Base-by-base conservation (phyloP, 2,888 invertebrate genomes). In the Tenthredo livida region DNA sequence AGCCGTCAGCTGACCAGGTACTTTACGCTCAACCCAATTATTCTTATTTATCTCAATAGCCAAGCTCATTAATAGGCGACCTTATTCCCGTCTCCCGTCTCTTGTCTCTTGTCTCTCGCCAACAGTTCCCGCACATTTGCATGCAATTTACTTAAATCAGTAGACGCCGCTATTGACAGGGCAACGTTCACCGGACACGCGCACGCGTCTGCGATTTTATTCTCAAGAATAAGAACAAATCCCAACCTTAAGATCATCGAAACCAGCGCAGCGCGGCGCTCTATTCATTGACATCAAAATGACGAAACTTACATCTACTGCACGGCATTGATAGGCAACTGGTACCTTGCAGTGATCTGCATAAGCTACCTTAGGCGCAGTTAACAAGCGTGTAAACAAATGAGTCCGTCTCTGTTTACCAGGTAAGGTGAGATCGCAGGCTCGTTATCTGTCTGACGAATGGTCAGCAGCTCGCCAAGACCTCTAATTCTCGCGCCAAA, bases 81-180 rank as follows among this genome's bases (percentile, higher is more conserved):
- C 88, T 87, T 87, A 86, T 88, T 86, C 86, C 83, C 67, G 70
- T 43, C 37, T 77, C 61, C 29, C 80, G 37, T 40, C 77, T 77
- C 77, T 29, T 77, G 77, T 77, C 77, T 77, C 77, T 29, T 77
- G 77, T 77, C 77, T 77, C 54, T 50, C 77, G 40, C 43, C 43
- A 73, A 25, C 47, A 54, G 37, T 78, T 78, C 78, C 54, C 78
- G 86, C 86, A 87, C 86, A 89, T 90, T 90, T 89, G 87, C 88
- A 89, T 89, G 90, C 88, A 90, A 89, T 90, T 90, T 90, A 89
- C 88, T 89, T 87, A 88, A 89, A 89, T 89, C 88, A 86, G 85
- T 87, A 87, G 85, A 82, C 73, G 84, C 86, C 86, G 86, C 88
- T 89, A 86, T 89, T 89, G 86, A 85, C 85, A 85, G 86, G 40